phyloP scores from a whole-genome alignment of 2,113 vertebrate genomes.

The Semnornis frantzii region DNA sequence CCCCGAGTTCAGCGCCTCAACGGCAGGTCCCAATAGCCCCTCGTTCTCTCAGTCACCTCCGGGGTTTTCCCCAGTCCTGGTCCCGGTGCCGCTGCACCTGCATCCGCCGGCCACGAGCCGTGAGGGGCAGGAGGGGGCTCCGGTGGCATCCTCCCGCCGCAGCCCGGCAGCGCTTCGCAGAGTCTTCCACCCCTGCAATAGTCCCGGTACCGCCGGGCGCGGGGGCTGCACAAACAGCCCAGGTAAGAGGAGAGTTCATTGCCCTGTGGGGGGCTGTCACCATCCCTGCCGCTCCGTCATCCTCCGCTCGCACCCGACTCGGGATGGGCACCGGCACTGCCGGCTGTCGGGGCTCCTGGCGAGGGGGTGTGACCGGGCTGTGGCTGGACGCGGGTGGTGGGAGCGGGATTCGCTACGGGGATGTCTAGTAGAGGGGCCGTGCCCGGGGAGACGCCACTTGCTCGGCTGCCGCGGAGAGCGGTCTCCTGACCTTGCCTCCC shows the following conservation, averaged over 20 bases:
- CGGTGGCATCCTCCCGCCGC: slow-evolving; percentile 43
- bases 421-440: background rate
- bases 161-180: slow-evolving; percentile 20
- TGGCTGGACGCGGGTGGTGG: background rate
- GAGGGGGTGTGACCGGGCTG: background rate
- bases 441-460: background rate
- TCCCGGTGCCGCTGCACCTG: slow-evolving; percentile 78
- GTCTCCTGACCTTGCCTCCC: background rate
- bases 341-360: too few species aligned
- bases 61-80: slow-evolving; percentile 69
- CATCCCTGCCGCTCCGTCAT: background rate
- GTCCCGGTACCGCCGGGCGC: background rate
- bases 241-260: background rate
- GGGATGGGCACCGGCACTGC: background rate
- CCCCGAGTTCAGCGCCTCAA: background rate
- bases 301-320: background rate
- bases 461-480: background rate
- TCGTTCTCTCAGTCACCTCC: background rate
- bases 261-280: background rate
- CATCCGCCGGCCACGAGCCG: slow-evolving; percentile 84
- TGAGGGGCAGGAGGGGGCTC: slow-evolving; percentile 72
- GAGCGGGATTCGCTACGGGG: background rate
- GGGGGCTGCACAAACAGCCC: background rate
- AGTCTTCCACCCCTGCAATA: background rate
- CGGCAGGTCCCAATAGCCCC: background rate